Evolutionary conservation across 2,113 vertebrate genomes (phyloP), one percentile per base, ranked within the genome.

Genomic region (Budorcas taxicolor): DNA sequence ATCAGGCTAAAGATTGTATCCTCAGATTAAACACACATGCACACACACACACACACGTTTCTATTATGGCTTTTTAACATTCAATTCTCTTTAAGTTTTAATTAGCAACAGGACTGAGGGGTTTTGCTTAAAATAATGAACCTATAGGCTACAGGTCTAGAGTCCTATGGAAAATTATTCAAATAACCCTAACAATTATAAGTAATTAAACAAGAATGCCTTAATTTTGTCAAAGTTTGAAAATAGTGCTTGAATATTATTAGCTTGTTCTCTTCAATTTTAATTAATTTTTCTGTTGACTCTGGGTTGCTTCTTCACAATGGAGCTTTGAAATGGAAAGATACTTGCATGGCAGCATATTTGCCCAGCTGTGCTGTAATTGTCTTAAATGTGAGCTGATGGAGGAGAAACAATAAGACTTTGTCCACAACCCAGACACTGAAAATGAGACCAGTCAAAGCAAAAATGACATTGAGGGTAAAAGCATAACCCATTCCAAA

Each of bases 241-340:
- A 97, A 97, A 95, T 31, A 57, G 29, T 58, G n/a, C 91, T 74
- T 96, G 55, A 85, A 88, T 97, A 95, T 58, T 7, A 89, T 36
- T 92, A 52, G 87, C 88, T 93, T 52, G 7, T 23, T 95, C 78
- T 95, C 62, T 91, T 89, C 57, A 97, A 29, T 95, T 36, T 21
- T 92, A 95, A 97, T 96, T 97, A 94, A 95, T 96, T 97, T 89
- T 64, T 81, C 60, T 94, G 74, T 80, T 96, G 87, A 81, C 84
- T 93, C 76, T 94, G 91, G 71, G 36, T 86, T 95, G 25, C 52
- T 43, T 74, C 45, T 43, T 80, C 86, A 96, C 88, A 97, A 95
- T 95, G 83, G 60, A 93, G 76, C 76, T 92, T 92, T 83, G 88
- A 96, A 96, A 97, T 2, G 27, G 52, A 96, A 97, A 97, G 81